Evolutionary conservation across 2,888 invertebrate species (phyloP).

Genomic region (Dioctria linearis): DNA sequence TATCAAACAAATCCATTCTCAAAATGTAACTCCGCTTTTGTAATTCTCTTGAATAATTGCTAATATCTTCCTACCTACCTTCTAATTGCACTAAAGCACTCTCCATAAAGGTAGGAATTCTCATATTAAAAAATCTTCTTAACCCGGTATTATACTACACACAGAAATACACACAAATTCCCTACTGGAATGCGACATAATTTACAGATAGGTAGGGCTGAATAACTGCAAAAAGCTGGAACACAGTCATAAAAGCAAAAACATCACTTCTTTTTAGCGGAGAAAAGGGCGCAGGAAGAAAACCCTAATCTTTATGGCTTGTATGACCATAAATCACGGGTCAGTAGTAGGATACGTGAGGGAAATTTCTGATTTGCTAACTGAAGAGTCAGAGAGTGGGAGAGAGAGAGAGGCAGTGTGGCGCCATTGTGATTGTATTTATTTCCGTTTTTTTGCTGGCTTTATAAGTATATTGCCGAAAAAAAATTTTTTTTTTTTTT

Average conservation of each 20-base stretch:
- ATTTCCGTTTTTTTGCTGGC: neutral
- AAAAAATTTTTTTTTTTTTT: constrained; percentile 12
- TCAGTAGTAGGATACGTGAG: constrained; percentile 58
- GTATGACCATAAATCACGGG: constrained; percentile 58
- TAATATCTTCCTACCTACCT: no score
- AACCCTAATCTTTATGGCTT: constrained; percentile 57
- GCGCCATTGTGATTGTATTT: constrained; percentile 16
- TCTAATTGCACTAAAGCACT: no score
- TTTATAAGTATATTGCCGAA: constrained; percentile 4
- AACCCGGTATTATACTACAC: no score
- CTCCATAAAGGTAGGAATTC: no score
- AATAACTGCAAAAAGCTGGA: constrained; percentile 43
- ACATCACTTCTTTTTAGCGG: constrained; percentile 44
- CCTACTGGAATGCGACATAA: constrained; percentile 53
- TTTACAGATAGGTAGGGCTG: constrained; percentile 54
- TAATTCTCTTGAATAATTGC: no score
- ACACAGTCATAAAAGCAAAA: constrained; percentile 41
- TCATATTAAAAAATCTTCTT: no score
- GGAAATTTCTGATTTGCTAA: constrained; percentile 57
- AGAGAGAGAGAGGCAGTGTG: no score
- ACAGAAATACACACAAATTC: neutral
- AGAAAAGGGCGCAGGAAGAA: constrained; percentile 47
- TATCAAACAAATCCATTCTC: no score
- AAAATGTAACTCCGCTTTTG: no score
- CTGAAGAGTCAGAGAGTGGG: constrained; percentile 8